These are phyloP conservation scores for Crotalus helleri DNA, from an alignment of 2,113 vertebrate species.

Conservation along the genomic window DNA sequence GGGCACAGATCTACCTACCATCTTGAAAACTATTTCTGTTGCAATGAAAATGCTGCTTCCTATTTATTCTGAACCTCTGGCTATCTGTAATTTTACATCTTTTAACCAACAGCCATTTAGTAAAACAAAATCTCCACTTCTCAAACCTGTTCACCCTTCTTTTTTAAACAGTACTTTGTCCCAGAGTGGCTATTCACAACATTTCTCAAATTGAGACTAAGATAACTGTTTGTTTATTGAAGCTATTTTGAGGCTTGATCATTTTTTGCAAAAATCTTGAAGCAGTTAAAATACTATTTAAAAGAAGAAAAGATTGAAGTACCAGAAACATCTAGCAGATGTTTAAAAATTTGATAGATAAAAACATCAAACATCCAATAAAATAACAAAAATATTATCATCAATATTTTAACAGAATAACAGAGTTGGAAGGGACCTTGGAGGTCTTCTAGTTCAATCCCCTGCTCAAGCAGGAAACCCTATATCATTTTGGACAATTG, in stretches of 20 bases:
- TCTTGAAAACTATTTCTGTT: not conserved
- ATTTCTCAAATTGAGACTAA: no score
- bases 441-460: no score
- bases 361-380: not conserved
- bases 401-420: no score
- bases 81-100: not conserved
- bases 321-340: not conserved
- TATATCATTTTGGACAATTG: no score
- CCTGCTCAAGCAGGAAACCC: no score
- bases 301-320: not conserved
- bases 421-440: no score
- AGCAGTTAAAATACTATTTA: not conserved
- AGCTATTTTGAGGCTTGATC: not conserved
- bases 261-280: not conserved
- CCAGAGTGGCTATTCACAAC: not conserved
- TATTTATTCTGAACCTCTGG: not conserved
- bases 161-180: not conserved
- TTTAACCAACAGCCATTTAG: not conserved
- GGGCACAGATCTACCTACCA: not conserved
- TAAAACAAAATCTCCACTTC: not conserved
- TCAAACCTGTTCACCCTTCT: not conserved
- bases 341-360: not conserved
- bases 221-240: not conserved
- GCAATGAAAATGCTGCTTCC: not conserved
- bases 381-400: no score